Conservation (phyloP, 1,140 invertebrate genomes). For the Drosophila tsacasi region DNA sequence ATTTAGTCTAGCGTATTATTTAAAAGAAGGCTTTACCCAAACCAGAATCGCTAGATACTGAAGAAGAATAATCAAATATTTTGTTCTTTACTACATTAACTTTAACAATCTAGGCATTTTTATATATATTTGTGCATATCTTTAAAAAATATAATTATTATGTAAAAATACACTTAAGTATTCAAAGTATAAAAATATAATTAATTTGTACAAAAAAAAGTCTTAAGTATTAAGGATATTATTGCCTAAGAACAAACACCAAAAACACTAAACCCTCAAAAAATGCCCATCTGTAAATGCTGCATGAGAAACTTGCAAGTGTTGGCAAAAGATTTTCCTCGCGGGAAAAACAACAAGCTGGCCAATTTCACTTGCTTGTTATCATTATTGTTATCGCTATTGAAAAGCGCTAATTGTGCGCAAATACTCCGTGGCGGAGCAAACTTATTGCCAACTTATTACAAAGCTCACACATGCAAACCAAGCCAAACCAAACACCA, state of each 20-base stretch:
- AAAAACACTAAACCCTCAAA: not conserved
- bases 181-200: not conserved
- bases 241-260: not conserved
- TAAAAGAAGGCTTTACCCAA: no score
- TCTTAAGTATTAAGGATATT: not conserved
- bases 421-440: slow-evolving; percentile 55
- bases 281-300: not conserved
- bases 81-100: no score
- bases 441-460: slow-evolving; percentile 46
- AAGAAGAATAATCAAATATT: no score
- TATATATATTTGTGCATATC: not conserved
- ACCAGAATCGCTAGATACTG: no score
- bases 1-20: no score
- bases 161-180: not conserved
- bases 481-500: slow-evolving; percentile 11
- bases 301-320: slow-evolving; percentile 29
- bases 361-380: slow-evolving; percentile 42
- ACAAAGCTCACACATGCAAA: slow-evolving; percentile 46
- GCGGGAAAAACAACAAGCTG: slow-evolving; percentile 40
- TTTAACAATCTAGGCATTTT: no score
- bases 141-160: no score
- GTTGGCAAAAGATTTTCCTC: slow-evolving; percentile 37
- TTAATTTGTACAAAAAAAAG: no score
- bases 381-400: slow-evolving; percentile 59
- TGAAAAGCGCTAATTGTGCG: slow-evolving; percentile 78